Conservation (phyloP, 2,113 vertebrate genomes). For the Dasyurus viverrinus region DNA sequence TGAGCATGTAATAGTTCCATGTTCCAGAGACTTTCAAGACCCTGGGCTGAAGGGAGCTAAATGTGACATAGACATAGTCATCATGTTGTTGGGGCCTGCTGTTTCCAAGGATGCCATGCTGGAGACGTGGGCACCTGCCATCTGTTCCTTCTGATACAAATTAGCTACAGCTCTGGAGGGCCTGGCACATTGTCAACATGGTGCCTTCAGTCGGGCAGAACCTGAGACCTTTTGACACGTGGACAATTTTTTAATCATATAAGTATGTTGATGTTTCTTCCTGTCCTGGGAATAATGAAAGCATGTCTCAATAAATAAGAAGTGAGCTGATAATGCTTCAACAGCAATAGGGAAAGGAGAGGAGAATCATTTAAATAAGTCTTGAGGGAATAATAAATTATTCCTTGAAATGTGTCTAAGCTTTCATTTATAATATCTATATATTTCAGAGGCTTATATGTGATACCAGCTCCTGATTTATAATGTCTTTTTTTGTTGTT, state of each 20-base stretch:
- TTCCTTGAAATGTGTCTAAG: conserved; percentile 48
- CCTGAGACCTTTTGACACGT: background rate
- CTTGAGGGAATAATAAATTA: conserved; percentile 45
- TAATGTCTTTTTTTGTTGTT: conserved; percentile 38
- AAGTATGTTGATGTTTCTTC: background rate
- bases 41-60: background rate
- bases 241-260: background rate
- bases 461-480: conserved; percentile 46
- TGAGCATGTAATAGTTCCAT: background rate
- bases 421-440: conserved; percentile 47
- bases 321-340: background rate
- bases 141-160: background rate
- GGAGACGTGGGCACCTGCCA: background rate
- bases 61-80: background rate
- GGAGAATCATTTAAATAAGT: background rate
- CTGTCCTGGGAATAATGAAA: background rate
- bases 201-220: background rate
- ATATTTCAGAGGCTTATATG: conserved; percentile 27
- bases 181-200: background rate
- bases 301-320: background rate
- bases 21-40: background rate
- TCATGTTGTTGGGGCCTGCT: background rate
- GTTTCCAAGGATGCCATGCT: background rate
- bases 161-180: background rate
- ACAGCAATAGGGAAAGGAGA: background rate